Conservation (phyloP, 1,140 invertebrate genomes). For the Bradysia coprophila region DNA sequence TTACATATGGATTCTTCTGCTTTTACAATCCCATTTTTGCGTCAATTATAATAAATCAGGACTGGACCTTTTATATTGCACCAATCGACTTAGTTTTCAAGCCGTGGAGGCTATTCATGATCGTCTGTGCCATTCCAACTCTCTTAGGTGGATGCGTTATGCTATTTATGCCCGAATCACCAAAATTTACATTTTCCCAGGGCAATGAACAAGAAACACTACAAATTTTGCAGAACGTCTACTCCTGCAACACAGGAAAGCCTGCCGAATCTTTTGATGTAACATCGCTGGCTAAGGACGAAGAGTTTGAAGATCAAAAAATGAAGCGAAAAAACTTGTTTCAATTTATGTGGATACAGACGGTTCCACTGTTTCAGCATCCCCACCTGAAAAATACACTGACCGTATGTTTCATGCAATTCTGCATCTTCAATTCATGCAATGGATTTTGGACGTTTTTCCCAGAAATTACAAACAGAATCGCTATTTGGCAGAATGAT, state of each 20-base stretch:
- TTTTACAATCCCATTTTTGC: conserved; percentile 8
- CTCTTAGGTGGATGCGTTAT: conserved; percentile 18
- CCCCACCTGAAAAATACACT: too few species aligned
- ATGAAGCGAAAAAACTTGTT: too few species aligned
- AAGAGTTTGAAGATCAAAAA: too few species aligned
- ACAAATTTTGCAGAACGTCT: conserved; percentile 29
- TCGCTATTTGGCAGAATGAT: too few species aligned
- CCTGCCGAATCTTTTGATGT: too few species aligned
- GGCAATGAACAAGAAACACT: conserved; percentile 35
- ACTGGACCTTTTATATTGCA: conserved; percentile 6
- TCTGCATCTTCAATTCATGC: too few species aligned
- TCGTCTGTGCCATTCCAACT: conserved; percentile 8
- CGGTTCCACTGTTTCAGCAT: too few species aligned
- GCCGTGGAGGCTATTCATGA: conserved; percentile 9
- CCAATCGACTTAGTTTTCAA: conserved; percentile 9
- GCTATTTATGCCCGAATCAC: conserved; percentile 44
- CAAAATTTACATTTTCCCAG: conserved; percentile 45
- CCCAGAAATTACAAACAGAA: too few species aligned
- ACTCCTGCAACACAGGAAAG: conserved; percentile 39
- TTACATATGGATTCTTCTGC: conserved; percentile 8
- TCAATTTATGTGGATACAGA: too few species aligned
- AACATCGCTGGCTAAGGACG: too few species aligned
- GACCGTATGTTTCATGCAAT: too few species aligned
- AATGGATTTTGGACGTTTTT: too few species aligned
- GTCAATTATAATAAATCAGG: conserved; percentile 7